phyloP scores from a whole-genome alignment of 2,888 invertebrate species.

The Poecilobothrus nobilitatus region DNA sequence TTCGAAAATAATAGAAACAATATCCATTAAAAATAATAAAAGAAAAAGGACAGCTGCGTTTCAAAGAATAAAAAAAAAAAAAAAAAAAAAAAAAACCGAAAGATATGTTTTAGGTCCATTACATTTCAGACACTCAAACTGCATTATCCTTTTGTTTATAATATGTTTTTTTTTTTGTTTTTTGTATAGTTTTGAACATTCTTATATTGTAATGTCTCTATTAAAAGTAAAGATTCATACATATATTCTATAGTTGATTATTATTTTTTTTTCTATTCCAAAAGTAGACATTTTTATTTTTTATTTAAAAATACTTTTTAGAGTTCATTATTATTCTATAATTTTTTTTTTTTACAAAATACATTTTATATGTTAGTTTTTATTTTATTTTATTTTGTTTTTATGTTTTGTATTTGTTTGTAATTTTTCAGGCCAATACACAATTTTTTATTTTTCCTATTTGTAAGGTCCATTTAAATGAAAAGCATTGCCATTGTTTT shows the following conservation, averaged over 20 bases:
- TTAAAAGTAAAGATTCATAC: no score
- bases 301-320: no score
- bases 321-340: no score
- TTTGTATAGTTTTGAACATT: no score
- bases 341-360: no score
- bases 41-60: neutral
- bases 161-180: neutral
- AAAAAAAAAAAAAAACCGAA: no score
- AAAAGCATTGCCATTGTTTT: neutral
- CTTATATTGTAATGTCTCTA: no score
- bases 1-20: neutral
- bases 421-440: slow-evolving; percentile 2
- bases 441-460: neutral
- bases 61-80: neutral
- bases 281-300: no score
- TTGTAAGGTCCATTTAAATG: neutral
- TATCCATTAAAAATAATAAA: slow-evolving; percentile 6
- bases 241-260: no score
- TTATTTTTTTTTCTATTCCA: no score
- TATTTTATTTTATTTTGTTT: neutral
- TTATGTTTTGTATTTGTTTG: neutral
- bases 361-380: neutral
- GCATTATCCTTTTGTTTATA: neutral
- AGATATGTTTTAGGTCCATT: slow-evolving; percentile 4
- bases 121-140: slow-evolving; percentile 1